phyloP scores from a whole-genome alignment of 2,113 vertebrate species.

The Hemicordylus capensis region DNA sequence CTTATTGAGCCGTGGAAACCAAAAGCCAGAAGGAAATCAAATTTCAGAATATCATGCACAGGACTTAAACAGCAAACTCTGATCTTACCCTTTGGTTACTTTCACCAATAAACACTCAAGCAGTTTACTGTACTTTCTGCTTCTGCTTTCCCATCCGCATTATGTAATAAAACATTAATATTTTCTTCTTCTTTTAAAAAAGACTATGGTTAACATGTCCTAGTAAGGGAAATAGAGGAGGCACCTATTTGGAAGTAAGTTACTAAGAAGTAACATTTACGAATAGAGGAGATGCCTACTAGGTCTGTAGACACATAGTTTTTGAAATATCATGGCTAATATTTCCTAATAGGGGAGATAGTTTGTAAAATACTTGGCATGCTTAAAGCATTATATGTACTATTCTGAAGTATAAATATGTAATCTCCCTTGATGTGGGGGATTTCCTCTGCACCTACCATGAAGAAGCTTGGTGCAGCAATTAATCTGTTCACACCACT shows the following conservation, averaged over 20 bases:
- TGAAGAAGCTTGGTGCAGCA: constrained; percentile 1
- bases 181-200: too few relatives aligned
- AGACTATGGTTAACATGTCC: too few relatives aligned
- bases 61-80: background rate
- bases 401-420: too few relatives aligned
- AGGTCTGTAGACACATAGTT: too few relatives aligned
- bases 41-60: background rate
- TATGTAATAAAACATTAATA: background rate
- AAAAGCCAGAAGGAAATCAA: background rate
- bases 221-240: too few relatives aligned
- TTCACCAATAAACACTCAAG: background rate
- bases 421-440: constrained; percentile 61
- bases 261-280: too few relatives aligned
- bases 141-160: background rate
- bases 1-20: background rate
- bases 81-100: background rate
- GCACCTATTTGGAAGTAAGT: too few relatives aligned
- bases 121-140: background rate
- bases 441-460: constrained; percentile 37
- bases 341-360: background rate
- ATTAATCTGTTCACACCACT: constrained; percentile 39
- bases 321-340: background rate
- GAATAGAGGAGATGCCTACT: too few relatives aligned
- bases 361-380: too few relatives aligned
- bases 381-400: too few relatives aligned